Base-by-base conservation (phyloP, 2,797 vertebrate species). In the Hippopotamyrus pictus region DNA sequence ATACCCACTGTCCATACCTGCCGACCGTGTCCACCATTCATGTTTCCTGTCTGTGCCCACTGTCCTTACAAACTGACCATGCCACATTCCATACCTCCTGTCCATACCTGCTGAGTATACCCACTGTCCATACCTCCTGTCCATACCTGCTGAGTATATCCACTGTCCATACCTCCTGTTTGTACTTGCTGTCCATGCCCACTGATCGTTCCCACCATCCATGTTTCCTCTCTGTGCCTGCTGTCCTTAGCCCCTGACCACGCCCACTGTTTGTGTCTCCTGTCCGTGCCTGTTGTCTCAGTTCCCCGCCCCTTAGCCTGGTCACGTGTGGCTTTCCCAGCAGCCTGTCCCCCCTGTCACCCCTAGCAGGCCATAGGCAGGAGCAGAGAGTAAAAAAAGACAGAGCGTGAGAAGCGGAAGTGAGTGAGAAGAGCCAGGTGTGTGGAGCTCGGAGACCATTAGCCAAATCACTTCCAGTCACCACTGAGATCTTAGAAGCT, bases 351-450 rank as follows among this genome's bases (percentile, higher is more conserved):
- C 59, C 22, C 11, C 25, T 69, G 65, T 69, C 57, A 59, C 62
- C 62, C 62, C 25, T 59, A 62, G 3, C 12, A 41, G 53, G 29
- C 53, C 54, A 3, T 87, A 3, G 14, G 37, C 37, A 5, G 50
- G 57, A 59, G 41, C 86, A 5, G 4, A 46, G 7, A 57, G 54
- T 62, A 44, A 59, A 69, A 88, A 50, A 86, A 82, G 41, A 88
- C 89, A 69, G 89, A 87, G 48, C 79, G 88, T 88, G 57, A 88
- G 88, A 54, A 51, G 29, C 25, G 86, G 79, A 89, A 69, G 88
- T 88, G 88, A 92, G 93, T 93, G 95, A 96, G 95, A 92, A 94
- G 92, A 92, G 91, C 95, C 95, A 95, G 93, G 94, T 95, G 93
- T 86, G 29, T 89, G 87, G 90, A 90, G 89, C 90, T 92, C 37